Evolutionary conservation across 2,797 vertebrate species (phyloP), one percentile per base, ranked within the genome.

Genomic region (Otolemur crassicaudatus): DNA sequence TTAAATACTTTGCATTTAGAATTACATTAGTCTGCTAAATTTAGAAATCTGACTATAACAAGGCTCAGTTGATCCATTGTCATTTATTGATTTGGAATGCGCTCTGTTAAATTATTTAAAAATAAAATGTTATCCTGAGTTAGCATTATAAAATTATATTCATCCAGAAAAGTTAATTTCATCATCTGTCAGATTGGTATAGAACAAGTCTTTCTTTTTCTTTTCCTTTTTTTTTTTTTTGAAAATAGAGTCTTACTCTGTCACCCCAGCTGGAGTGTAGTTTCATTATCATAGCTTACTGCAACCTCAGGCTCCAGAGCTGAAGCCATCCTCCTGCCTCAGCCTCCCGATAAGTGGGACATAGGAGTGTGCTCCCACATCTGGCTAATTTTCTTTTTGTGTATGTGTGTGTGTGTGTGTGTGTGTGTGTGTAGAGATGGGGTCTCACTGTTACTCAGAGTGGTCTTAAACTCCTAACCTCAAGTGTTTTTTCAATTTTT

Each of bases 111-210:
- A 69, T 86, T 91, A 84, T 88, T 88, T 9, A 60, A 94, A 94
- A 94, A 90, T 69, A 69, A 92, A 87, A 89, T 89, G 65, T 40
- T 70, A 65, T 61, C 29, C 80, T 76, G 16, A 84, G 6, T 34
- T 43, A 87, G 20, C 67, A 53, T 89, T 97, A 81, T 90, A 90
- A 89, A 97, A 97, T 87, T 87, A 53, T 80, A n/a, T 83, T 96
- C 37, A 73, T 84, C 43, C 84, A 37, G 91, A 93, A 37, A 92
- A 87, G 37, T 72, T 91, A 85, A 81, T 91, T 79, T 77, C 85
- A 90, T 95, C 43, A 67, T 65, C 73, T 93, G 27, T 94, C 90
- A 76, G 10, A 87, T 72, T 91, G 12, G 23, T 58, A 1, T 49
- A 93, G 25, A 87, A 14, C 31, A 67, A n/a, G 16, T 67, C 31